Percentiles rank a stretch among this genome's conserved stretches.
phyloP scores from a whole-genome alignment of 2,113 vertebrate genomes.

The Peromyscus californicus region DNA sequence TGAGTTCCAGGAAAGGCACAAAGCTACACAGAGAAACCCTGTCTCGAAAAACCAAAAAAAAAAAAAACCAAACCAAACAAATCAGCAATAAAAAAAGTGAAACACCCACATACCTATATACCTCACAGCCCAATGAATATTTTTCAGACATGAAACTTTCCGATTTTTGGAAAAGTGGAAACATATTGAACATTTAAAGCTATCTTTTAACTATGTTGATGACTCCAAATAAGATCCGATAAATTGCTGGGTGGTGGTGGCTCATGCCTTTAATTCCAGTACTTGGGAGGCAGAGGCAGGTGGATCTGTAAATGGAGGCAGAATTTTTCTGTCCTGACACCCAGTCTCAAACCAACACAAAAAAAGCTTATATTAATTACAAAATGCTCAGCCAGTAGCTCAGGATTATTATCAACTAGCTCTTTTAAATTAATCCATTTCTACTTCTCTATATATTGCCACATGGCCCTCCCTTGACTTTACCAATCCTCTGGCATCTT shows the following conservation, averaged over 20 bases:
- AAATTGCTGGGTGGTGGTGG: background rate
- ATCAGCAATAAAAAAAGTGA: background rate
- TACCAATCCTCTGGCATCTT: too few species aligned
- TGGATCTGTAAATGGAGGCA: background rate
- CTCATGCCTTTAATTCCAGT: background rate
- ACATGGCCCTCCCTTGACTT: too few species aligned
- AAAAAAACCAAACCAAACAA: background rate
- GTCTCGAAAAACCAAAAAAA: too few species aligned
- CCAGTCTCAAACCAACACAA: too few species aligned
- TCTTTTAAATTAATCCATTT: too few species aligned
- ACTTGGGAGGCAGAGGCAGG: background rate
- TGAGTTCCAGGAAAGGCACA: too few species aligned
- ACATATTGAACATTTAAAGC: background rate
- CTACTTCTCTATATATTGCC: too few species aligned
- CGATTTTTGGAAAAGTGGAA: background rate
- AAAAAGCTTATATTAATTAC: too few species aligned
- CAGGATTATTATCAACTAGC: too few species aligned
- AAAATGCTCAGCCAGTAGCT: too few species aligned
- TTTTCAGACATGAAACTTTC: constrained; percentile 21
- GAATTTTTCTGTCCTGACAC: too few species aligned
- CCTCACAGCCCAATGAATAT: background rate
- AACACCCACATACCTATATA: background rate
- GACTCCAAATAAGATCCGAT: background rate
- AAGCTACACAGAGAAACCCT: too few species aligned
- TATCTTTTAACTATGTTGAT: constrained; percentile 32